Base-by-base conservation (phyloP, 2,113 vertebrate genomes). In the Erythrocercus mccallii region DNA sequence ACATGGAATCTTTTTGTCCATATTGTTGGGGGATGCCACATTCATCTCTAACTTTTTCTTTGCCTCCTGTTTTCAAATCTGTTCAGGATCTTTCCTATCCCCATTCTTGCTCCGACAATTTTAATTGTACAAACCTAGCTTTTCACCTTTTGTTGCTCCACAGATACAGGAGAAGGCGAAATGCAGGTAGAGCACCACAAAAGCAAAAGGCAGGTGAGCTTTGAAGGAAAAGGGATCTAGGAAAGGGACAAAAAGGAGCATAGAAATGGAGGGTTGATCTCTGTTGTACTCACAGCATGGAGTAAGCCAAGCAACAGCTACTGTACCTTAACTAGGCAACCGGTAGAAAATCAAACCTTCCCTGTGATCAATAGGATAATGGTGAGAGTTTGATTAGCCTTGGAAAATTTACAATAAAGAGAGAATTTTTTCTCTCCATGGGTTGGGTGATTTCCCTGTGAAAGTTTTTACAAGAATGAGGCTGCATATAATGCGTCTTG, bases 381-480 rank as follows among this genome's bases (percentile, higher is more conserved):
- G 61, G 88, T 40, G 88, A 97, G 93, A 93, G 87, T 95, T 96
- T 96, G 96, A 96, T 95, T 96, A 95, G 96, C 94, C 89, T 94
- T 88, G 91, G 93, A 95, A 91, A 96, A 96, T 95, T 95, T 95
- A 95, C 96, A 96, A 92, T 94, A 96, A 97, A 81, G 86, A 96
- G 78, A 96, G 89, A 96, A 96, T 87, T 97, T 96, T 96, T 94
- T 79, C 95, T 83, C 90, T 96, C 85, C 93, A 37, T 44, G 87
- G 90, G 91, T 81, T 94, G 93, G 93, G 95, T 88, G 81, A 96
- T 97, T 95, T 96, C 93, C 95, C 96, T 94, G 94, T 95, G 95
- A 97, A 97, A 97, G 96, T 97, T 97, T 97, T 96, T 96, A 94
- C 96, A 97, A 97, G 96, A 97, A 97, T 95, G 93, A 97, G 92